phyloP scores from a whole-genome alignment of 23 tunicate genomes.

The Oikopleura dioica region DNA sequence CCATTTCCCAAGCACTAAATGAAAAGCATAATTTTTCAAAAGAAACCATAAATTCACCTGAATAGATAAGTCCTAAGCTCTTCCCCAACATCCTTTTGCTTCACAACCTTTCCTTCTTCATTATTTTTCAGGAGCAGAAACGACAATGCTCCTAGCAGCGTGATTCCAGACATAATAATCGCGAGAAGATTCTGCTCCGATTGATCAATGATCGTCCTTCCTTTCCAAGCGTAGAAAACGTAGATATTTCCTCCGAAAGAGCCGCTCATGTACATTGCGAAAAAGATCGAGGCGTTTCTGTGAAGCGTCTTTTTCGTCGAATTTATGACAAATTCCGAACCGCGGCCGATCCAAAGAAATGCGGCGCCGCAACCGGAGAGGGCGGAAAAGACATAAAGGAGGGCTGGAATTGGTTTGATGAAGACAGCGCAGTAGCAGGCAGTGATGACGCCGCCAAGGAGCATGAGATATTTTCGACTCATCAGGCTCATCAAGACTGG shows the following conservation, averaged over 20 bases:
- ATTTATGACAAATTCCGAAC: not conserved
- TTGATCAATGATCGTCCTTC: not conserved
- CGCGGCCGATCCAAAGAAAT: not conserved
- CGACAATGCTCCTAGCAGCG: not conserved
- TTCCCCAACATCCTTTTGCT: too few species aligned
- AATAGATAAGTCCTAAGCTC: too few species aligned
- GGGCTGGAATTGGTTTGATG: constrained; percentile 1
- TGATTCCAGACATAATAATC: not conserved
- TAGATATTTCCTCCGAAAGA: not conserved
- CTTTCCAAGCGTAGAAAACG: not conserved
- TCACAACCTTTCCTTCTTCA: too few species aligned
- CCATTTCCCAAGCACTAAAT: too few species aligned
- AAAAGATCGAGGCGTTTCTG: not conserved
- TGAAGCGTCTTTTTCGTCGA: not conserved
- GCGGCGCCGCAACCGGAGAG: not conserved
- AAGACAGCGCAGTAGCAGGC: not conserved
- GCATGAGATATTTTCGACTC: not conserved
- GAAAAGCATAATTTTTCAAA: too few species aligned
- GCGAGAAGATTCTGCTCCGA: not conserved
- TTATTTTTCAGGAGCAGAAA: not conserved
- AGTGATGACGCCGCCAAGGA: not conserved
- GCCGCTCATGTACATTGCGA: not conserved
- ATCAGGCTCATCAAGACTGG: not conserved
- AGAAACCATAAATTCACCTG: too few species aligned
- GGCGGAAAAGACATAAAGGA: not conserved